Evolutionary conservation across 2,113 vertebrate genomes (phyloP).

Genomic region (Eurystomus gularis): DNA sequence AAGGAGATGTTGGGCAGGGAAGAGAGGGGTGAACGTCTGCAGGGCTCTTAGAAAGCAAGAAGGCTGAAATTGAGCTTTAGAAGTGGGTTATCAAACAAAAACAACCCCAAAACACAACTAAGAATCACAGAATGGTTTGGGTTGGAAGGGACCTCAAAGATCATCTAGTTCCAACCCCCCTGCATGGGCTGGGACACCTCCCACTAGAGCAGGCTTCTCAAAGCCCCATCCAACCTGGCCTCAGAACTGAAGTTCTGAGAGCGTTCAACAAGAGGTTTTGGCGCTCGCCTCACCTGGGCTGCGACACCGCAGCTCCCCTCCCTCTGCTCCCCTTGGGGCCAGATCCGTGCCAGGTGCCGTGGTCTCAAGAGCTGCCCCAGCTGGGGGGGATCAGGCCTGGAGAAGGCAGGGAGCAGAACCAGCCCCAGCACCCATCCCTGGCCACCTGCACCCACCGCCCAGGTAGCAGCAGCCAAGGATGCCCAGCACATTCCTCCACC

Average conservation of each 20-base stretch:
- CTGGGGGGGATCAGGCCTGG: too few species aligned
- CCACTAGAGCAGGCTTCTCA: too few species aligned
- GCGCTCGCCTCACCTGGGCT: too few species aligned
- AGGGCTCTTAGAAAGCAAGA: background rate
- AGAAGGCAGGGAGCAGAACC: background rate
- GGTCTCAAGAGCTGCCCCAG: too few species aligned
- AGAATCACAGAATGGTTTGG: too few species aligned
- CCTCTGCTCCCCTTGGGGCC: too few species aligned
- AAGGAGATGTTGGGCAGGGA: fast-evolving
- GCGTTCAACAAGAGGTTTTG: background rate
- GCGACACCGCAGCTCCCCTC: too few species aligned
- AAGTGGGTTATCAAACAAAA: background rate
- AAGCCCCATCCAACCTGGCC: too few species aligned
- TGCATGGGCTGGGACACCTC: too few species aligned
- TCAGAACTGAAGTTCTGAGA: fast-evolving
- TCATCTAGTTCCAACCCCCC: too few species aligned
- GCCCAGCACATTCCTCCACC: background rate
- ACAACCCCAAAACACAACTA: background rate
- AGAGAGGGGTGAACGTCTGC: fast-evolving
- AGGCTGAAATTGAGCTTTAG: background rate
- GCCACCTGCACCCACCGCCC: background rate
- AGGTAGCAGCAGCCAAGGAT: background rate
- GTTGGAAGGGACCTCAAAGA: too few species aligned
- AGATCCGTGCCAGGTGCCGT: fast-evolving
- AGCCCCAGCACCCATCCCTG: background rate